Conservation (phyloP, 2,797 vertebrate genomes). For the Crax fasciolata region DNA sequence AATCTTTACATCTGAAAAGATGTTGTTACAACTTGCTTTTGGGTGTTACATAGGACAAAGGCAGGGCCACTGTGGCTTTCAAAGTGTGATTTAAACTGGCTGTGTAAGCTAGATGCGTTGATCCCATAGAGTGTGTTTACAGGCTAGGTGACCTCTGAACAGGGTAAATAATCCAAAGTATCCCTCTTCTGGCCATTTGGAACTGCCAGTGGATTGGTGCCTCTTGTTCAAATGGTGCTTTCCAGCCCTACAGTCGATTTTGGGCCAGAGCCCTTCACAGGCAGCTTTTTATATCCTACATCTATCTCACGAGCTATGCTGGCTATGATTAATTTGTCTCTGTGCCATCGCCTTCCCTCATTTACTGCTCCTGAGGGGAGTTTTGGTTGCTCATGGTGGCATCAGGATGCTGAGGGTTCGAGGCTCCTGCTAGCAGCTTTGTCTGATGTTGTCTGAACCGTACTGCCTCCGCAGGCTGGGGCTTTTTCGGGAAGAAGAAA, state of each 20-base stretch:
- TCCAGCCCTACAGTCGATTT: not conserved
- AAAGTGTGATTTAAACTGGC: not conserved
- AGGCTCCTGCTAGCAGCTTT: not conserved
- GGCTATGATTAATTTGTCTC: not conserved
- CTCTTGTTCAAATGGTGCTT: not conserved
- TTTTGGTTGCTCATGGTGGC: not conserved
- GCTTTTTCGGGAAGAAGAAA: not conserved
- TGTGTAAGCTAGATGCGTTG: rapidly evolving
- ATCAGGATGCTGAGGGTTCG: too few relatives aligned
- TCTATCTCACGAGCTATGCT: not conserved
- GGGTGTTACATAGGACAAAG: rapidly evolving
- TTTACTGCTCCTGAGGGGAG: rapidly evolving
- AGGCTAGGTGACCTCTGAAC: not conserved
- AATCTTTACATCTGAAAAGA: rapidly evolving
- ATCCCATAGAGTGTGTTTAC: not conserved
- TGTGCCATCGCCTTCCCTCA: not conserved
- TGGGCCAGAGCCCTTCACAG: not conserved
- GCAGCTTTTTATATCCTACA: not conserved
- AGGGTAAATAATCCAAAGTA: not conserved
- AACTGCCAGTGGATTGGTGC: not conserved
- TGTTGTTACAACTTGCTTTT: rapidly evolving
- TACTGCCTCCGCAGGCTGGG: not conserved
- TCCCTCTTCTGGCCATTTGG: not conserved
- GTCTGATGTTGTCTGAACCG: rapidly evolving
- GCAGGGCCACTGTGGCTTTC: not conserved